phyloP scores from a whole-genome alignment of 2,888 invertebrate species.

The Aspidiotus destructor region DNA sequence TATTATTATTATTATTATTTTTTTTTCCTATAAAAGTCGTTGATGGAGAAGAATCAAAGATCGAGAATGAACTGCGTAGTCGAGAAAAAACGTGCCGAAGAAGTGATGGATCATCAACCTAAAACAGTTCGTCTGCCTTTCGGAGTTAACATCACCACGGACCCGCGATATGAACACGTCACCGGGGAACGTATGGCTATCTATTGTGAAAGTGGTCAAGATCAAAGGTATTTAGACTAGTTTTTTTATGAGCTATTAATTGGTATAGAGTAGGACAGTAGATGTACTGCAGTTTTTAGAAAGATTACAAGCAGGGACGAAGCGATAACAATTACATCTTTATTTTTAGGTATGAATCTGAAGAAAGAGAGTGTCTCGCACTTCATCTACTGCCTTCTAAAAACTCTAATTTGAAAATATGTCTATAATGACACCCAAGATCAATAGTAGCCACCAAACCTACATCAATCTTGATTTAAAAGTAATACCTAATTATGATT shows the following conservation, averaged over 20 bases:
- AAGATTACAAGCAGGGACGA: too few species aligned
- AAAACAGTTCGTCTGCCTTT: conserved; percentile 56
- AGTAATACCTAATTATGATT: too few species aligned
- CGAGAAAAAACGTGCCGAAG: conserved; percentile 73
- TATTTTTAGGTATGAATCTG: too few species aligned
- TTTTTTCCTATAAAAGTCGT: conserved; percentile 40
- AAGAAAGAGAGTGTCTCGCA: too few species aligned
- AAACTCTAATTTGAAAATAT: too few species aligned
- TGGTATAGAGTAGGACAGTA: neutral
- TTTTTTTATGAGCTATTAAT: neutral
- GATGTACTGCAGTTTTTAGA: too few species aligned
- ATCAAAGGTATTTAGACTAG: conserved; percentile 40
- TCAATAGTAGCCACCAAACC: too few species aligned
- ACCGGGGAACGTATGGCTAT: conserved; percentile 81
- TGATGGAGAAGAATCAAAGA: conserved; percentile 47
- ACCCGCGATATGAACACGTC: conserved; percentile 59
- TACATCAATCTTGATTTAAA: too few species aligned
- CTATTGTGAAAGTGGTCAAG: conserved; percentile 73
- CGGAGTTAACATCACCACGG: conserved; percentile 58
- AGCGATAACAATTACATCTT: too few species aligned
- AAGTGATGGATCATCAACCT: conserved; percentile 66
- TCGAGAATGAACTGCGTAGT: conserved; percentile 85
- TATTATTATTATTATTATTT: neutral
- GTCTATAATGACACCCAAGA: too few species aligned
- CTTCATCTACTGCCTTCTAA: too few species aligned